phyloP scores from a whole-genome alignment of 2,888 invertebrate genomes.

The Anthoptus insignis region DNA sequence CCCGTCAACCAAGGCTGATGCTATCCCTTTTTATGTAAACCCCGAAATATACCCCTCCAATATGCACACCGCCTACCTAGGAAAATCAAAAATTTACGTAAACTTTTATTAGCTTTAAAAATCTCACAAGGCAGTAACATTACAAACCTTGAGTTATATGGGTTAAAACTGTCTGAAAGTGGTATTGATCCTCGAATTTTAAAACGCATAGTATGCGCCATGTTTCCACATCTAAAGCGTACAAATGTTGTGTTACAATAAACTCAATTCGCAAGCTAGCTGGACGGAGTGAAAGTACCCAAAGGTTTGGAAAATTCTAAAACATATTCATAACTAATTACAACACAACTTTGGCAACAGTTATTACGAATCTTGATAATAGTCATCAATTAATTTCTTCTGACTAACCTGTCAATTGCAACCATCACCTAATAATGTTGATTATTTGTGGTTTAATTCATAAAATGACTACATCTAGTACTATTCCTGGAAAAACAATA shows the following conservation, averaged over 20 bases:
- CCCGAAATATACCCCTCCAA: conserved; percentile 39
- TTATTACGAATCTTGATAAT: not conserved
- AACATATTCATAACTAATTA: not conserved
- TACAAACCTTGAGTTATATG: conserved; percentile 42
- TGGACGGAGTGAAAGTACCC: conserved; percentile 29
- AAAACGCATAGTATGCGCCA: conserved; percentile 44
- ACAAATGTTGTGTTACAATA: conserved; percentile 7
- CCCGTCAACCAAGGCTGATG: conserved; percentile 21
- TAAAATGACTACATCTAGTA: too few species aligned
- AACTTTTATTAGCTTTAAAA: conserved; percentile 40
- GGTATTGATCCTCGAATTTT: conserved; percentile 40
- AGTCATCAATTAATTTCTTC: not conserved
- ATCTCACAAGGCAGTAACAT: conserved; percentile 33
- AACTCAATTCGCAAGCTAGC: conserved; percentile 31
- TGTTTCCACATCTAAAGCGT: conserved; percentile 41
- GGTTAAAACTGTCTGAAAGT: conserved; percentile 41
- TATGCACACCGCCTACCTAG: not conserved
- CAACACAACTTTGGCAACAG: not conserved
- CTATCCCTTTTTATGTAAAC: not conserved
- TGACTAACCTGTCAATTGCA: not conserved
- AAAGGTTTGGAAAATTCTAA: conserved; percentile 13
- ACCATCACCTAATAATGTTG: not conserved
- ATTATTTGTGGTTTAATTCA: not conserved
- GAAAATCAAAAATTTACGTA: conserved; percentile 23
- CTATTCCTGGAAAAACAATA: too few species aligned